A percentile compares a stretch with the other conserved stretches of the same genome.
phyloP scores from a whole-genome alignment of 2,888 invertebrate genomes.

The Balanococcus diminutus region DNA sequence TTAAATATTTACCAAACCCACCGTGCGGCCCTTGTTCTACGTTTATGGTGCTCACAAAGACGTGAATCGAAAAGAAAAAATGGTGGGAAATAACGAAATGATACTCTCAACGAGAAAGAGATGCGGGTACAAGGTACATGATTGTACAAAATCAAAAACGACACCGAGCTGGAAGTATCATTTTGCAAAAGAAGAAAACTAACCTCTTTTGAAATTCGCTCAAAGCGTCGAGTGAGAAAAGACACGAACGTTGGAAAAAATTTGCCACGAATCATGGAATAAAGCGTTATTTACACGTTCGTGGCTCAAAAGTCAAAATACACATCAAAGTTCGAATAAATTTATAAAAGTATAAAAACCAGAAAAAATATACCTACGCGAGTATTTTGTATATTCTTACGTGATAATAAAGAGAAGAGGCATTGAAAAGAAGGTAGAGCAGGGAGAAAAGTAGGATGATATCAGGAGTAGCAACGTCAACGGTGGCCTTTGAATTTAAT shows the following conservation, averaged over 20 bases:
- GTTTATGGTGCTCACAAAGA: too few relatives aligned
- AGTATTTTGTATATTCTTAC: neutral
- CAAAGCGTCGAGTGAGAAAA: neutral
- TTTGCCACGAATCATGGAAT: neutral
- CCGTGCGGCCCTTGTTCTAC: neutral
- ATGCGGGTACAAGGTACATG: neutral
- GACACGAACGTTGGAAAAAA: neutral
- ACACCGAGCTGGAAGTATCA: neutral
- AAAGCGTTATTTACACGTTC: neutral
- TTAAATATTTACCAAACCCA: neutral
- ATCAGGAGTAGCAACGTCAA: neutral
- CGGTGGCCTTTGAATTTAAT: constrained; percentile 4
- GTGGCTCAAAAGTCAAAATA: neutral
- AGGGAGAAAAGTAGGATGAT: too few relatives aligned
- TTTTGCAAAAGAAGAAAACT: neutral
- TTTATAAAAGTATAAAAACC: neutral
- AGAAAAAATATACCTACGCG: neutral
- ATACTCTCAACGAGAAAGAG: neutral
- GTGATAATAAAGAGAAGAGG: too few relatives aligned
- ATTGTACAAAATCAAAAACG: neutral
- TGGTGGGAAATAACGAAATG: neutral
- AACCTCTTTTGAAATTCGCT: neutral
- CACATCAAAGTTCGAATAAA: neutral
- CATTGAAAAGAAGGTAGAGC: too few relatives aligned
- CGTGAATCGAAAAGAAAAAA: neutral